A percentile compares a stretch with the other conserved stretches of the same genome.
Conservation (phyloP, 2,797 vertebrate genomes). For the Clamator glandarius region DNA sequence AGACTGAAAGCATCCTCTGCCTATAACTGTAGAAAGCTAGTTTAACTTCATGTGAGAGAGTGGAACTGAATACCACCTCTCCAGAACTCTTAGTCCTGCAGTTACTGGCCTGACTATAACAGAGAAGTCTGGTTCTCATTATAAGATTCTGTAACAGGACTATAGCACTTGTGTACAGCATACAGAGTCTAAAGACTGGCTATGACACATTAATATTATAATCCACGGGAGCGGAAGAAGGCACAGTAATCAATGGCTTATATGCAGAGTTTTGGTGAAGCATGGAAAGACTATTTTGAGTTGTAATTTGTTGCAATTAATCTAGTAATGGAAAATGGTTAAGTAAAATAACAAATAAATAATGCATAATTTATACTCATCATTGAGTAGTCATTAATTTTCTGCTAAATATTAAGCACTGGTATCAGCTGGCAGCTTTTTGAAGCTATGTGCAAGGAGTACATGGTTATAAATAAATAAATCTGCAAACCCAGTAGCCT, state of each 20-base stretch:
- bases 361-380: neutral
- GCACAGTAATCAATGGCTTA: neutral
- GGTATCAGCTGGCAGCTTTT: neutral
- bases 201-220: neutral
- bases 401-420: neutral
- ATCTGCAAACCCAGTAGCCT: neutral
- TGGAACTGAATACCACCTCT: neutral
- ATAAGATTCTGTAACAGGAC: neutral
- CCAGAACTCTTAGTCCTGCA: neutral
- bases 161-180: neutral
- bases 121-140: neutral
- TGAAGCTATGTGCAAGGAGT: neutral
- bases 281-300: neutral
- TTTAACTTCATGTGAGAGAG: neutral
- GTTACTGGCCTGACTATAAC: neutral
- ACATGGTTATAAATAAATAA: neutral
- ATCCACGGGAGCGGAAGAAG: neutral
- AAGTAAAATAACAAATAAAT: neutral
- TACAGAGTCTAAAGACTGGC: neutral
- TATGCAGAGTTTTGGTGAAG: neutral
- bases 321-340: neutral
- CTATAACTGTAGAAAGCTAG: neutral
- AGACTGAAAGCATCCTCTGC: neutral
- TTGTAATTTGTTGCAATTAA: neutral
- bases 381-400: neutral